Conservation (phyloP, 2,113 vertebrate genomes). For the Sclerurus mexicanus region DNA sequence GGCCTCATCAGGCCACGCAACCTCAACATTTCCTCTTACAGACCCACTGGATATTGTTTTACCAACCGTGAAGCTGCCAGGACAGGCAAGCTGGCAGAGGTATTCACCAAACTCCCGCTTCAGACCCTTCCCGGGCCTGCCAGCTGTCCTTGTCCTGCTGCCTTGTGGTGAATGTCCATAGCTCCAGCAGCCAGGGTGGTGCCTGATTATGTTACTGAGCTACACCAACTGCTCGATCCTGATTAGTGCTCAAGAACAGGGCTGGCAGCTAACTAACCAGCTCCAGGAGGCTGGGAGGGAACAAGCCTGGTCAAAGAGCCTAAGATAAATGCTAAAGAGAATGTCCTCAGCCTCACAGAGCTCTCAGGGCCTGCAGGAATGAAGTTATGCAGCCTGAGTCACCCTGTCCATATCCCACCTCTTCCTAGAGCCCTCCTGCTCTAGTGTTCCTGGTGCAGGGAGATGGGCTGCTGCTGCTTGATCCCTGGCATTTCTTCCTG, state of each 20-base stretch:
- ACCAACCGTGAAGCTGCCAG: neutral
- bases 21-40: neutral
- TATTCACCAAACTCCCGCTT: neutral
- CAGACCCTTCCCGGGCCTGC: neutral
- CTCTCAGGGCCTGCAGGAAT: neutral
- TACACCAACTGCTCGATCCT: neutral
- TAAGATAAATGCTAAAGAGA: neutral
- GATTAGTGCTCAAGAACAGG: neutral
- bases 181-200: neutral
- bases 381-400: neutral
- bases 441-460: neutral
- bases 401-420: neutral
- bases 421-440: neutral
- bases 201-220: rapidly evolving
- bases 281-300: neutral
- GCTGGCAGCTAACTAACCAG: neutral
- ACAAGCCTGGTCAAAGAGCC: neutral
- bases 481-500: neutral
- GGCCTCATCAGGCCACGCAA: neutral
- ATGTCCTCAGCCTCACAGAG: rapidly evolving
- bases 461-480: neutral
- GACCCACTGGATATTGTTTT: neutral
- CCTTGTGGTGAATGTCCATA: neutral
- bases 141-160: neutral
- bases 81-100: neutral